A percentile compares a stretch with the other conserved stretches of the same genome.
phyloP scores from a whole-genome alignment of 2,888 invertebrate species.

The Hesperia comma region DNA sequence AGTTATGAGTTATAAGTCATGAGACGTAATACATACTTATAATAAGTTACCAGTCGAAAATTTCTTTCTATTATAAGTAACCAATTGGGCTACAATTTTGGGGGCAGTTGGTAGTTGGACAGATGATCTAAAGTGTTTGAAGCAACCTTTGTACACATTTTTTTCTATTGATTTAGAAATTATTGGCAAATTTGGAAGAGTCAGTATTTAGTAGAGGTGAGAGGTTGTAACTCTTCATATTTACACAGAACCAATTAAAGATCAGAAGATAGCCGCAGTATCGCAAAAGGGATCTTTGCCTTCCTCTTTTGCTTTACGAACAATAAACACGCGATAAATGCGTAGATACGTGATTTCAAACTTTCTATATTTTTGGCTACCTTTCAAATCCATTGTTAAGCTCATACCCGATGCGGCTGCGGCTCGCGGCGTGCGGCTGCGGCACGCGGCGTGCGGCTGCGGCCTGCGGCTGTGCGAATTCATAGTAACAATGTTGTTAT shows the following conservation, averaged over 20 bases:
- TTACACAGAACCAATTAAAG: constrained; percentile 15
- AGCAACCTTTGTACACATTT: too few species aligned
- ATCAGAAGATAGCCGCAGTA: constrained; percentile 10
- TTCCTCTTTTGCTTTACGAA: neutral
- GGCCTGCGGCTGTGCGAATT: neutral
- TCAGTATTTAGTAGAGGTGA: neutral
- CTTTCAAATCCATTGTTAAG: constrained; percentile 33
- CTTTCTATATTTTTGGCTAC: constrained; percentile 28
- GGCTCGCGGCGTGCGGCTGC: neutral
- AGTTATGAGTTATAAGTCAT: too few species aligned
- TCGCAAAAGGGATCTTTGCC: constrained; percentile 12
- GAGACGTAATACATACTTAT: too few species aligned
- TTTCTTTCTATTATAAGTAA: too few species aligned
- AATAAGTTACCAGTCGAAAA: too few species aligned
- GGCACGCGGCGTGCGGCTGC: too few species aligned
- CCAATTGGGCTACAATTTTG: too few species aligned
- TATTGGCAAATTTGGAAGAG: neutral
- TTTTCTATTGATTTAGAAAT: neutral
- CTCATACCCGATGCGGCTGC: constrained; percentile 11
- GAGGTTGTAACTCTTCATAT: neutral
- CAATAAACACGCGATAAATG: constrained; percentile 20
- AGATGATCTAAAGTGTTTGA: too few species aligned
- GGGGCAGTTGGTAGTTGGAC: too few species aligned
- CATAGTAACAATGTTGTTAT: constrained; percentile 30
- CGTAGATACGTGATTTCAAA: constrained; percentile 18